phyloP scores from a whole-genome alignment of 2,888 invertebrate genomes.

The Netelia virgata region DNA sequence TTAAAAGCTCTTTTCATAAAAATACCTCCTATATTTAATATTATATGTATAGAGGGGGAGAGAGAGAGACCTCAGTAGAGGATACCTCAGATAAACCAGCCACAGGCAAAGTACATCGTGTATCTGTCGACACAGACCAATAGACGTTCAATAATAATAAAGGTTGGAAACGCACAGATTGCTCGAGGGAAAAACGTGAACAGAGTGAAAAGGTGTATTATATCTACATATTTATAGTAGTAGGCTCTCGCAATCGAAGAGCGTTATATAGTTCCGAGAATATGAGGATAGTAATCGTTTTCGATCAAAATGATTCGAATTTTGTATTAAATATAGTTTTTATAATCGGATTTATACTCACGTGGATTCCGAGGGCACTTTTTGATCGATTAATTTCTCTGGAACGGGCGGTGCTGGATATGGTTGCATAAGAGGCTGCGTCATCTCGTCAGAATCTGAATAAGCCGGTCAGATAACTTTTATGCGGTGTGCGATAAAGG shows the following conservation, averaged over 20 bases:
- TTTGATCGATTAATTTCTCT: slow-evolving; percentile 90
- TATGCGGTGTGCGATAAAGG: slow-evolving; percentile 16
- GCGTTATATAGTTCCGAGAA: not conserved
- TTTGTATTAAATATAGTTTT: slow-evolving; percentile 37
- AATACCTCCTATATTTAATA: too few species aligned
- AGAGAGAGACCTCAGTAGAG: slow-evolving; percentile 69
- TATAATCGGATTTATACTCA: slow-evolving; percentile 86
- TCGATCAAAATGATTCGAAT: slow-evolving; percentile 31
- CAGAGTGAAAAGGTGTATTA: slow-evolving; percentile 18
- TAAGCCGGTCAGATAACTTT: slow-evolving; percentile 39
- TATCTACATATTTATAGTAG: not conserved
- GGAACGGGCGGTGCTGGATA: slow-evolving; percentile 89
- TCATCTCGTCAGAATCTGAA: slow-evolving; percentile 79
- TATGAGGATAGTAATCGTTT: slow-evolving; percentile 40
- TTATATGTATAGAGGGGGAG: not conserved
- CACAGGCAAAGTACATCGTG: slow-evolving; percentile 92
- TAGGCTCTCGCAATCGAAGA: slow-evolving; percentile 32
- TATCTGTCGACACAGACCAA: slow-evolving; percentile 76
- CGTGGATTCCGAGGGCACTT: slow-evolving; percentile 92
- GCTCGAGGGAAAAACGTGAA: slow-evolving; percentile 23
- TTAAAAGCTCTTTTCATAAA: too few species aligned
- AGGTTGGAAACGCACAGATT: slow-evolving; percentile 17
- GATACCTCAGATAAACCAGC: slow-evolving; percentile 94
- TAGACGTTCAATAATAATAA: slow-evolving; percentile 63
- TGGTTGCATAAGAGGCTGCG: slow-evolving; percentile 86